Base-by-base conservation (phyloP, 2,113 vertebrate species). In the Struthidea cinerea region DNA sequence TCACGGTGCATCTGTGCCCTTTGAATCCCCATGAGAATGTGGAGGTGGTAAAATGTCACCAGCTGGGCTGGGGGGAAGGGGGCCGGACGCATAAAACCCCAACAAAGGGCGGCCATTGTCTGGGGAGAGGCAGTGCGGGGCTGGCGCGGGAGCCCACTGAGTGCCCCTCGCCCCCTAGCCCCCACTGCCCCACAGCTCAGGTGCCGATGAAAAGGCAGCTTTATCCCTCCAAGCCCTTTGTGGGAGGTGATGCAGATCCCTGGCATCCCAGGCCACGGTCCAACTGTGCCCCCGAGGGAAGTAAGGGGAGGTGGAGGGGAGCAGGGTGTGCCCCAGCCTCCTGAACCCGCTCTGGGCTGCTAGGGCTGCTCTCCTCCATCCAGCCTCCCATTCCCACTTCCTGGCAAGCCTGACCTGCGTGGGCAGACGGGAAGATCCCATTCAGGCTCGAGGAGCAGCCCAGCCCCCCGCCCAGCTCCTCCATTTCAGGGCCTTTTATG, bases 41-140 rank as follows among this genome's bases (percentile, higher is more conserved):
- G 92, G 96, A 96, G 94, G 94, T 94, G 94, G 96, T 93, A 95
- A 97, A 97, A 97, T 96, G 90, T 95, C 96, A 96, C 96, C 95
- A 84, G 97, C 96, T 96, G 96, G 96, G 87, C 88, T 1, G 13
- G 3, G 0, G 69, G 57, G 70, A 96, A 89, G 57, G 70, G 67
- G 81, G 91, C 56, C 0, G 9, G 57, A 69, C 8, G 0, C 8
- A 0, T 60, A 92, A 95, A 96, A 82, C 30, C 63, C 73, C 89
- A 55, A 94, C 95, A 97, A 95, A 95, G 75, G 68, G 91, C 0
- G 1, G 63, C 74, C 68, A 95, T 96, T 96, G 96, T 96, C 69
- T 81, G 52, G 26, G 73, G 28, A 84, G 39, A 87, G 67, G 76
- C 21, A 1, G 57, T 5, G 3, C 68, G 77, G 87, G 73, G 73